Evolutionary conservation across 2,888 invertebrate genomes (phyloP).

Genomic region (Apantesis nais): DNA sequence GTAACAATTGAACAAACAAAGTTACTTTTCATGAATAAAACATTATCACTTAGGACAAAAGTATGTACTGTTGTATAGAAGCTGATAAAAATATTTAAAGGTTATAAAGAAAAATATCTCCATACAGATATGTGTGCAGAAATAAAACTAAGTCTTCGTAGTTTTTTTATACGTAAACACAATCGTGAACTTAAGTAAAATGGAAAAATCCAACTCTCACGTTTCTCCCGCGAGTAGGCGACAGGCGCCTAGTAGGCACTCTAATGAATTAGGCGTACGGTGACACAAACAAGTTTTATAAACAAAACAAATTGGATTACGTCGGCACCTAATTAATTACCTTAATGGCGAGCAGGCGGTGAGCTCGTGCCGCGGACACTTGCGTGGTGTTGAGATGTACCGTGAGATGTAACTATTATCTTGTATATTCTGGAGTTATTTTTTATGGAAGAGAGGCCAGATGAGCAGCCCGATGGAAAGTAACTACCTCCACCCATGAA

Average conservation of each 20-base stretch:
- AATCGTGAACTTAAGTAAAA: constrained; percentile 1
- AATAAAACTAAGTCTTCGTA: neutral
- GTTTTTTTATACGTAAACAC: constrained; percentile 1
- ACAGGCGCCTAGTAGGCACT: constrained; percentile 38
- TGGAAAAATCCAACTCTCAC: constrained; percentile 20
- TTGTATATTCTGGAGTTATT: neutral
- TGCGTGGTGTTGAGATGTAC: neutral
- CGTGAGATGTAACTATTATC: neutral
- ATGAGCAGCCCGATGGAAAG: too few species aligned
- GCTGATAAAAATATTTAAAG: too few species aligned
- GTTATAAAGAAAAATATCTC: too few species aligned
- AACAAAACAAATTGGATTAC: constrained; percentile 59
- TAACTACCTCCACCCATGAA: too few species aligned
- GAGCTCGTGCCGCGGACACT: constrained; percentile 9
- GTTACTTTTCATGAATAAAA: too few species aligned
- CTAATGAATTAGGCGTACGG: constrained; percentile 49
- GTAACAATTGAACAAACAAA: too few species aligned
- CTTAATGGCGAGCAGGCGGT: constrained; percentile 52
- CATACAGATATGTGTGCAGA: neutral
- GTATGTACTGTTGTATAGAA: too few species aligned
- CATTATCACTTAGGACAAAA: too few species aligned
- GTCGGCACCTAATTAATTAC: constrained; percentile 60
- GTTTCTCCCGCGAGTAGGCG: constrained; percentile 18
- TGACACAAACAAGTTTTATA: constrained; percentile 49
- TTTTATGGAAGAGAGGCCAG: too few species aligned